Conservation (phyloP, 2,113 vertebrate species). For the Sinocyclocheilus maitianheensis region DNA sequence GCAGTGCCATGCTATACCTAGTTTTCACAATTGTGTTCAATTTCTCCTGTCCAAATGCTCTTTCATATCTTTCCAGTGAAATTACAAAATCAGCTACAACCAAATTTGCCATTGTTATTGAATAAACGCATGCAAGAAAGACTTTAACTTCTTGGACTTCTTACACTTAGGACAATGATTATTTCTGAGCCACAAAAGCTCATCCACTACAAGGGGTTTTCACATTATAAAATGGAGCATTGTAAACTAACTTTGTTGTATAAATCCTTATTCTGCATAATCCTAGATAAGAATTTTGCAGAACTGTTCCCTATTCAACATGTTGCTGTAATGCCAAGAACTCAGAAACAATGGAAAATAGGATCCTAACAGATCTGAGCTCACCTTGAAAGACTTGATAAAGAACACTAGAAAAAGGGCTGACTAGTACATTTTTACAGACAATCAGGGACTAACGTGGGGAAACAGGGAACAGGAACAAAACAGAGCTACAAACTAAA, state of each 20-base stretch:
- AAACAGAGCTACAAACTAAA: neutral
- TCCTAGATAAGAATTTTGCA: neutral
- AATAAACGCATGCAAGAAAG: neutral
- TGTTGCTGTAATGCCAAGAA: neutral
- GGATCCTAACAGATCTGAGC: neutral
- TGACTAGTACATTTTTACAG: neutral
- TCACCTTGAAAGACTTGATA: neutral
- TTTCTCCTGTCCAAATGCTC: neutral
- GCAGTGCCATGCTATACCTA: neutral
- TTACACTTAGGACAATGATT: neutral
- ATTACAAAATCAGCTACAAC: neutral
- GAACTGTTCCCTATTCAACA: neutral
- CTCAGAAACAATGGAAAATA: neutral
- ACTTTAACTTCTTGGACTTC: neutral
- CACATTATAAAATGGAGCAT: neutral
- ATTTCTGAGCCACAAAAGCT: neutral
- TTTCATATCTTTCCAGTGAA: neutral
- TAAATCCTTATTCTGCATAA: constrained; percentile 4
- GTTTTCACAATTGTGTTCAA: neutral
- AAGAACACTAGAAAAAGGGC: neutral
- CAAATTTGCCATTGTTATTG: neutral
- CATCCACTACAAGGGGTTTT: neutral
- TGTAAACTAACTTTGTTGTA: neutral
- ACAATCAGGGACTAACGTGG: neutral
- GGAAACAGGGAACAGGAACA: neutral